Percentiles rank a stretch among this genome's conserved stretches.
Conservation (phyloP, 2,113 vertebrate species). For the Formicarius rufipectus region DNA sequence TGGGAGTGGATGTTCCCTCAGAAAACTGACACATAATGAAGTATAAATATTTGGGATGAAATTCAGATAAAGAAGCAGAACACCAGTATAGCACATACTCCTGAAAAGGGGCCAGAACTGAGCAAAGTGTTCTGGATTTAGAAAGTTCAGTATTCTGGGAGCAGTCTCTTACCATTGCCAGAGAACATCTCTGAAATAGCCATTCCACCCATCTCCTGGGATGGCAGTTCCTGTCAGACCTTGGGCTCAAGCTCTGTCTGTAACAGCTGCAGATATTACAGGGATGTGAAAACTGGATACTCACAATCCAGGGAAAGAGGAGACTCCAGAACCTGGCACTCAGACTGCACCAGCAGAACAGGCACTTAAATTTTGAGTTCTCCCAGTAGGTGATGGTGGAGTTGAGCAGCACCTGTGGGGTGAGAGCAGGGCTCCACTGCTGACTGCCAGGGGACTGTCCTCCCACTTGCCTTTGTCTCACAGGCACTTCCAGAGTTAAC, state of each 20-base stretch:
- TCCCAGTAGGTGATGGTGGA: accelerated
- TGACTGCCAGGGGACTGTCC: background rate
- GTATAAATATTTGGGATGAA: background rate
- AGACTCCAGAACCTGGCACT: background rate
- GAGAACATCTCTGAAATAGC: background rate
- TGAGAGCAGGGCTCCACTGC: background rate
- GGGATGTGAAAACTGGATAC: background rate
- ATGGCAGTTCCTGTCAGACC: background rate
- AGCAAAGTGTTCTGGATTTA: background rate
- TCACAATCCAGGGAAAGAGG: too few relatives aligned
- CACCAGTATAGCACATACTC: background rate
- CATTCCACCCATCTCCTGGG: background rate
- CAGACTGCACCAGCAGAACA: background rate
- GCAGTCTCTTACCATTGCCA: background rate
- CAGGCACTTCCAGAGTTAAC: background rate
- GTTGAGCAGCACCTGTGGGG: background rate
- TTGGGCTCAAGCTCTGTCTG: background rate
- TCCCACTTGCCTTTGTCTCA: too few relatives aligned
- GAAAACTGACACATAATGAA: background rate
- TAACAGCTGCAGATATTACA: background rate
- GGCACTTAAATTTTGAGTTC: background rate
- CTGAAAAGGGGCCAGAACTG: background rate
- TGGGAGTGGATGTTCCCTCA: background rate
- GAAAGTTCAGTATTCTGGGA: background rate
- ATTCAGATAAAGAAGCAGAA: background rate